Evolutionary conservation across 2,113 vertebrate species (phyloP), one percentile per base, ranked within the genome.

Genomic region (Hyperopisus bebe): DNA sequence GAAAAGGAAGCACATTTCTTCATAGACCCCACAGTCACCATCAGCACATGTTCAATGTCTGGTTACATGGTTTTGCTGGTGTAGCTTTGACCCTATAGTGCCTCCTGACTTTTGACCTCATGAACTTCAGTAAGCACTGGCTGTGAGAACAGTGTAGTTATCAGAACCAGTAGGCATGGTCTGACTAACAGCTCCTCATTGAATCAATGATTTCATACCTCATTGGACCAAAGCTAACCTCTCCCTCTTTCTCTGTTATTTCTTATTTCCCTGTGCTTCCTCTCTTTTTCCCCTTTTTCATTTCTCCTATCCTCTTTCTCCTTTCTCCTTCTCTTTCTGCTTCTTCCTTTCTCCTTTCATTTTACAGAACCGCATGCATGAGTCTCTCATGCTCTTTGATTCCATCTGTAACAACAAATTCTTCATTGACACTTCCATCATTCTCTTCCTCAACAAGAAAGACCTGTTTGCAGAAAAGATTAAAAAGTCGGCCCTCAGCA

Each of bases 391-490:
- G 62, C 62, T 70, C 62, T 70, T 70, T 10, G 62, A 70, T 70
- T 70, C 62, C 62, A 70, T 70, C n/a, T 70, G 62, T 70, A 70
- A 70, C 62, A 70, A 70, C 62, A 70, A 70, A 70, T 70, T 70
- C 62, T 70, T 70, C 62, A 70, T 70, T 31, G 62, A 70, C 62
- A 70, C 62, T 11, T 70, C 62, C 62, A 70, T 70, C n/a, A 70
- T 70, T 70, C 62, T 70, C 62, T 70, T 70, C 62, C 62, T 70
- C 62, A 70, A 70, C 62, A 70, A 70, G 62, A 70, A 70, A 70
- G 62, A 70, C 62, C 62, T 70, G 62, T 70, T 70, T 70, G 62
- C 62, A 31, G 62, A 70, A 70, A 70, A 70, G 27, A 70, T 70
- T 31, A 70, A 70, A 70, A 70, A 70, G 62, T 70, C 62, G 1